Base-by-base conservation (phyloP, 2,113 vertebrate species). In the Myotis yumanensis region DNA sequence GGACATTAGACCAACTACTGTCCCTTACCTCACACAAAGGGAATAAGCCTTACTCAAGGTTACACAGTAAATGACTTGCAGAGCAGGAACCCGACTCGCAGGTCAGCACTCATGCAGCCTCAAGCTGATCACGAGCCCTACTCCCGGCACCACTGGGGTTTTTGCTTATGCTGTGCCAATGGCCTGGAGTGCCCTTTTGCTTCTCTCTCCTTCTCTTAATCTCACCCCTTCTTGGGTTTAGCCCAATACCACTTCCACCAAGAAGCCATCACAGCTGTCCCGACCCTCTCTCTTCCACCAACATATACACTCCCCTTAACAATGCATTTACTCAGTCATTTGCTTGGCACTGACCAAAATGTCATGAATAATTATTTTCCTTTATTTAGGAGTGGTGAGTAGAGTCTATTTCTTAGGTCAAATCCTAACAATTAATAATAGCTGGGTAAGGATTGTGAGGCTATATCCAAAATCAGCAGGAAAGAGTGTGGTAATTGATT, bases 341-440 rank as follows among this genome's bases (percentile, higher is more conserved):
- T 46, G 57, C 43, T 76, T 54, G 64, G 79, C 5, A 1, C 68
- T 62, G 32, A 73, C 77, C 51, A 83, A 81, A 94, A 35, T 52
- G 77, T 51, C 73, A 89, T 59, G 86, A 76, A 43, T 75, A 51
- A 62, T 83, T 89, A 89, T 64, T 89, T 93, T 32, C 73, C 64
- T 96, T 76, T 86, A 77, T 82, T 90, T 35, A 59, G 73, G 17
- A 30, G 85, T 32, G 46, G 69, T 77, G 85, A 88, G 82, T 4
- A 82, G 64, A 79, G 73, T 77, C 46, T 83, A 52, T 12, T 82
- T 95, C 85, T 93, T 2, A 83, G 80, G 72, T 30, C 92, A 92
- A 22, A 82, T 37, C 35, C 35, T 68, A 40, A 22, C 57, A 25
- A 30, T 83, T 40, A 54, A 30, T 5, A 71, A 64, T 79, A 51